Evolutionary conservation across 1,140 invertebrate species (phyloP).

Genomic region (Epicauta chinensis): DNA sequence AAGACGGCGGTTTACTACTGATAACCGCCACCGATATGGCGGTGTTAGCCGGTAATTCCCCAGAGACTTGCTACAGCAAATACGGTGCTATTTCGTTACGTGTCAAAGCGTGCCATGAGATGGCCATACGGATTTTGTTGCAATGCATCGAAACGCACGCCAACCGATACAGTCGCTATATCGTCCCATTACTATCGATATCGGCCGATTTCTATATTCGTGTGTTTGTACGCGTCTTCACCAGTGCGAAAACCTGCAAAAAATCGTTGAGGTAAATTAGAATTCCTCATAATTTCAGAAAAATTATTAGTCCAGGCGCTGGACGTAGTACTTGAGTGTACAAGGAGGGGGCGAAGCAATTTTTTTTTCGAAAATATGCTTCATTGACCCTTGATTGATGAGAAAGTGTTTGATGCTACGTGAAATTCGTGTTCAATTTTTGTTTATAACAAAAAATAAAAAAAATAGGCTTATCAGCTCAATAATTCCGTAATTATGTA

Average conservation of each 20-base stretch:
- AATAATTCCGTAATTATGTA: no score
- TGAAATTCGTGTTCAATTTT: no score
- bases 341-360: no score
- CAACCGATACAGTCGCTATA: conserved; percentile 88
- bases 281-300: no score
- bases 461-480: no score
- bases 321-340: no score
- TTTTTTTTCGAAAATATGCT: no score
- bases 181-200: conserved; percentile 82
- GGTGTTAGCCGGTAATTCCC: conserved; percentile 89
- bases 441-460: no score
- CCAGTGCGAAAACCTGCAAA: conserved; percentile 79
- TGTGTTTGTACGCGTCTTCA: conserved; percentile 83
- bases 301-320: no score
- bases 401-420: no score
- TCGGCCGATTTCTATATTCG: conserved; percentile 97
- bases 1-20: conserved; percentile 76
- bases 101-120: conserved; percentile 90
- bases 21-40: conserved; percentile 99
- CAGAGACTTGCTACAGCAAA: conserved; percentile 85
- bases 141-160: conserved; percentile 88
- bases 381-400: no score
- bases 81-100: conserved; percentile 89
- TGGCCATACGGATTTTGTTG: conserved; percentile 87
- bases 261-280: conserved; percentile 60